These are phyloP conservation scores for Syngnathus rostellatus DNA, from an alignment of 2,797 vertebrate species.

Conservation along the genomic window DNA sequence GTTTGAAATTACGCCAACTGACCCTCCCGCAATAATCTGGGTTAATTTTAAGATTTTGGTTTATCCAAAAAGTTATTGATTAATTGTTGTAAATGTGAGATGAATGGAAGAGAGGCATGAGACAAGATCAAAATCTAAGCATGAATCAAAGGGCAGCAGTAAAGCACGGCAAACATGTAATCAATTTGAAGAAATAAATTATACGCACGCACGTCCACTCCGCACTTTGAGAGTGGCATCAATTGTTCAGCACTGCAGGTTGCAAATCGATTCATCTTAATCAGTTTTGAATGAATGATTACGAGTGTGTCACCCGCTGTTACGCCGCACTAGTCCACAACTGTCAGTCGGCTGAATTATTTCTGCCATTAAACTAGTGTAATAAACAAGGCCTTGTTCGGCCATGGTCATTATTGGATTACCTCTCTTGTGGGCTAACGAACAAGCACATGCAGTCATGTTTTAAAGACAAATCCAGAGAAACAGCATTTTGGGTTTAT, in stretches of 20 bases:
- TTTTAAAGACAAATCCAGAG: neutral
- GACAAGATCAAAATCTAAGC: neutral
- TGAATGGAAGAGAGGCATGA: neutral
- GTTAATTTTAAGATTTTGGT: no score
- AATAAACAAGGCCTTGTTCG: neutral
- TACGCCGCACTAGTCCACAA: slow-evolving; percentile 23
- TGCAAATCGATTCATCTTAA: slow-evolving; percentile 58
- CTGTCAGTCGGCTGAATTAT: slow-evolving; percentile 9
- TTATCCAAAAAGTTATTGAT: no score
- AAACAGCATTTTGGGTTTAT: neutral
- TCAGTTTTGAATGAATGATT: slow-evolving; percentile 66
- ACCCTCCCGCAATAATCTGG: no score
- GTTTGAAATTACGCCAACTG: no score
- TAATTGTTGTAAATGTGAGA: neutral
- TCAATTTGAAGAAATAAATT: slow-evolving; percentile 11
- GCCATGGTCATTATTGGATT: neutral
- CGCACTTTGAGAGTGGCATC: slow-evolving; percentile 19
- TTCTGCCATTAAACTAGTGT: neutral
- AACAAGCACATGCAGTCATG: neutral
- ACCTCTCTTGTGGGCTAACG: neutral
- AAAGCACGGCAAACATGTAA: slow-evolving; percentile 4
- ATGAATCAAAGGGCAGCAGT: neutral
- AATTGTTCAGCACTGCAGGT: slow-evolving; percentile 42
- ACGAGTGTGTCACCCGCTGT: slow-evolving; percentile 33
- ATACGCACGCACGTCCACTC: slow-evolving; percentile 14